Evolutionary conservation across 1,140 invertebrate genomes (phyloP), one percentile per base, ranked within the genome.

Genomic region (Linepithema humile): DNA sequence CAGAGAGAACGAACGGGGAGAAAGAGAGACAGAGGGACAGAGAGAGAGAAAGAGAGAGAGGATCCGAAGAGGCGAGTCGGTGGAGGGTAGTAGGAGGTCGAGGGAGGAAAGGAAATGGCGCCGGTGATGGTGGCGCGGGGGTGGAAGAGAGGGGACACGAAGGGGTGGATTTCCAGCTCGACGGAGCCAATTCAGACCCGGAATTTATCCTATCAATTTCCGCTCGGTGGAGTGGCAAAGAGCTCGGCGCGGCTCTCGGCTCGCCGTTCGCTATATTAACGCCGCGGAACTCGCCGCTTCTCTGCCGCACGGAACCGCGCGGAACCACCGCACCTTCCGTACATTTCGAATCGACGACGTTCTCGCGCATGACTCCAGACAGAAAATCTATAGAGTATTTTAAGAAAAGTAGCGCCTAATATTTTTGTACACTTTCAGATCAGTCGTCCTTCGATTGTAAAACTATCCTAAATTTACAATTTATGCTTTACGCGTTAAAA

Each of bases 141-240:
- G 48, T 17, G 53, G 74, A 38, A 38, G 67, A 77, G 78, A 59
- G 40, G 53, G 62, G 69, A 70, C 65, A 65, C 20, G 85, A 83
- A 65, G 43, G 83, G 88, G 83, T 77, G 90, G 91, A 91, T 95
- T 95, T 95, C 94, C 95, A 95, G 94, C 95, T 95, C 94, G 95
- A 92, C 94, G 95, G 93, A 94, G 94, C 94, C 95, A 95, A 95
- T 95, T 95, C 95, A 95, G 95, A 95, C 93, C 95, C 94, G 95
- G 95, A 95, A 95, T 95, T 95, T 95, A 95, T 95, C 95, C 95
- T 95, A 95, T 95, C 95, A 95, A 95, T 95, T 95, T 95, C 95
- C 95, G 95, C 95, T 95, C 94, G 95, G 94, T 95, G 95, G 95
- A 95, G 95, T 95, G 95, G 95, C 95, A 95, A 95, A 95, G 95